These are phyloP conservation scores for Saimiri boliviensis DNA, from an alignment of 2,113 vertebrate genomes.

Conservation along the genomic window DNA sequence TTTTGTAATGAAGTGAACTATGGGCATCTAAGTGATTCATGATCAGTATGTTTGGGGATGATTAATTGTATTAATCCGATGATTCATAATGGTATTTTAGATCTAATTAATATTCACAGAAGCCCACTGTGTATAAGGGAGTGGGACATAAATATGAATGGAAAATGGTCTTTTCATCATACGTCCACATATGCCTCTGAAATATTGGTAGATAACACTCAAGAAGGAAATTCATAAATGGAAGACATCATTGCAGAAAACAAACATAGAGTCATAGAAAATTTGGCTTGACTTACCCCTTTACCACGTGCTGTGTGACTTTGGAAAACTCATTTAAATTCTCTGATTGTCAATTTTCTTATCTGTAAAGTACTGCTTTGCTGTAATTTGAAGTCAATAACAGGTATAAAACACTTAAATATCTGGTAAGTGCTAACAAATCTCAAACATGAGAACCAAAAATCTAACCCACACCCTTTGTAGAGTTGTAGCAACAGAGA, in stretches of 20 bases:
- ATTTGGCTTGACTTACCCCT: neutral
- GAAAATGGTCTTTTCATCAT: neutral
- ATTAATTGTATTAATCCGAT: neutral
- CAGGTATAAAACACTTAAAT: neutral
- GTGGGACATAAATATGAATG: neutral
- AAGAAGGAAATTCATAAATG: neutral
- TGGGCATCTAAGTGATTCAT: neutral
- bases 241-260: neutral
- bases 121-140: neutral
- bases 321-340: neutral
- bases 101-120: neutral
- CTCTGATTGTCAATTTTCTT: neutral
- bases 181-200: neutral
- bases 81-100: neutral
- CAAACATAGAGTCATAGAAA: neutral
- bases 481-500: neutral
- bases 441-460: neutral
- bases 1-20: neutral
- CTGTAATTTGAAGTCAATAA: neutral
- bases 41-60: neutral
- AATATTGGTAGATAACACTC: neutral
- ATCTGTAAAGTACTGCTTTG: neutral
- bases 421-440: neutral
- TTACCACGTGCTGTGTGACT: neutral
- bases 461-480: neutral